Conservation (phyloP, 2,888 invertebrate genomes). For the Nezara viridula region DNA sequence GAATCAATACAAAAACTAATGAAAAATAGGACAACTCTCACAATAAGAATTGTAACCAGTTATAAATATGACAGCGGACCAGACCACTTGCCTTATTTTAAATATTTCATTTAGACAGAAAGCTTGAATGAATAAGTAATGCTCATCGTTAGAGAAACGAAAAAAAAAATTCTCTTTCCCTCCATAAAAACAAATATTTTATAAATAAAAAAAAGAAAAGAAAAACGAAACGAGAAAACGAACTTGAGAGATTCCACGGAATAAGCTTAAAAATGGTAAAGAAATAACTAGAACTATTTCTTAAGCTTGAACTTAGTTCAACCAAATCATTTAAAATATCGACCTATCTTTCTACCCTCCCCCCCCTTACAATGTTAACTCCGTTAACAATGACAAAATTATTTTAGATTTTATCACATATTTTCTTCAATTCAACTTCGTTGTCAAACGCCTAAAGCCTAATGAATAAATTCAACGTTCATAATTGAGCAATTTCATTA, state of each 20-base stretch:
- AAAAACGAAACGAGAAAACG: neutral
- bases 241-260: neutral
- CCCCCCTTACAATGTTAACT: too few relatives aligned
- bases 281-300: neutral
- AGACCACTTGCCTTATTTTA: slow-evolving; percentile 11
- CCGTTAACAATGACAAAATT: too few relatives aligned
- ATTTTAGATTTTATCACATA: too few relatives aligned
- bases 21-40: neutral
- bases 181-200: neutral
- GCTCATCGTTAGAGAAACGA: slow-evolving; percentile 7
- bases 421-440: too few relatives aligned
- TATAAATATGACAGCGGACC: neutral
- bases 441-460: too few relatives aligned
- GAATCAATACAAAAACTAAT: too few relatives aligned
- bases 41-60: slow-evolving; percentile 3
- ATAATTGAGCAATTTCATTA: too few relatives aligned
- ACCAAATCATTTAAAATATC: too few relatives aligned
- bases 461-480: too few relatives aligned
- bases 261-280: neutral
- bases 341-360: too few relatives aligned
- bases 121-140: slow-evolving; percentile 11
- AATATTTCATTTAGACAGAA: slow-evolving; percentile 21
- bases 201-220: neutral
- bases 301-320: too few relatives aligned
- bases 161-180: neutral